Evolutionary conservation across 2,797 vertebrate species (phyloP).

Genomic region (Hapalemur alaotrensis): DNA sequence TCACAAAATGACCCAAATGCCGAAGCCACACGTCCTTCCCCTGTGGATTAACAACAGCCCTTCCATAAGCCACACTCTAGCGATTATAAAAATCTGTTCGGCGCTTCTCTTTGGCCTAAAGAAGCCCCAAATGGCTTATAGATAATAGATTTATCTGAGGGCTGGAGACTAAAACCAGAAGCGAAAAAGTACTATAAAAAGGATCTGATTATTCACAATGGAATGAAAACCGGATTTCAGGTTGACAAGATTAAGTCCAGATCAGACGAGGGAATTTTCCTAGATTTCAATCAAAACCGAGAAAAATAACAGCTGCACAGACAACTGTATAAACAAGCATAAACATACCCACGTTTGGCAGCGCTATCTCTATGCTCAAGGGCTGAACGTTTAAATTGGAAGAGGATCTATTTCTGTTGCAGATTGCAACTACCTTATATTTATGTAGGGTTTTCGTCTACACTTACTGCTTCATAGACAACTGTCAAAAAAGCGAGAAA

Average conservation of each 20-base stretch:
- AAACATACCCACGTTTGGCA: not conserved
- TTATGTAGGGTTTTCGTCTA: not conserved
- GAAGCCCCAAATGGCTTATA: not conserved
- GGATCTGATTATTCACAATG: not conserved
- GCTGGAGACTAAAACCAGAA: not conserved
- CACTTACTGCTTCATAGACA: not conserved
- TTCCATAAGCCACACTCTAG: not conserved
- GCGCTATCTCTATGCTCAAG: not conserved
- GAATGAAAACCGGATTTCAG: not conserved
- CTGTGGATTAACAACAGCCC: not conserved
- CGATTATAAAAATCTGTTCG: not conserved
- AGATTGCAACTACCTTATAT: not conserved
- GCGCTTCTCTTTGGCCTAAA: not conserved
- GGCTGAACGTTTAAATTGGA: not conserved
- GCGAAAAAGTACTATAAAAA: not conserved
- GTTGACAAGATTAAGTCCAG: slow-evolving; percentile 38
- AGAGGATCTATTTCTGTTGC: not conserved
- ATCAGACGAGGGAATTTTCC: slow-evolving; percentile 6
- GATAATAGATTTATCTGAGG: not conserved
- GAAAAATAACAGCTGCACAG: not conserved
- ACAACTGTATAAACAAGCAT: not conserved
- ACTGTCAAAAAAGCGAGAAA: not conserved
- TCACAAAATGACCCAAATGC: not conserved
- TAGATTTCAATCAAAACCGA: slow-evolving; percentile 26
- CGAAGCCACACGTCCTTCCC: too few relatives aligned